A percentile compares a stretch with the other conserved stretches of the same genome.
phyloP scores from a whole-genome alignment of 2,888 invertebrate genomes.

The Dasypolia templi region DNA sequence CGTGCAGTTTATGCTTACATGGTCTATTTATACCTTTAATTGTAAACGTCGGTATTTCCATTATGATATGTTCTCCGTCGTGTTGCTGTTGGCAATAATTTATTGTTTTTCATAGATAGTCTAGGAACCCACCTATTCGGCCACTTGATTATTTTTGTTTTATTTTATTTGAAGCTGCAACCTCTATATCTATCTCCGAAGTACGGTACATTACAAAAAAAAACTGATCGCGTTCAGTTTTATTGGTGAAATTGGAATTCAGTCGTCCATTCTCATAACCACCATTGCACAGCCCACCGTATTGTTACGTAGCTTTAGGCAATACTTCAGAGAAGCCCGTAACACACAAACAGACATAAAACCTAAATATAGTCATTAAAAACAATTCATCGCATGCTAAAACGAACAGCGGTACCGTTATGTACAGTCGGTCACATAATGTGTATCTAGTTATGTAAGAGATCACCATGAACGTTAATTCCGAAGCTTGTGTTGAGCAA shows the following conservation, averaged over 20 bases:
- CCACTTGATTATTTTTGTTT: conserved; percentile 8
- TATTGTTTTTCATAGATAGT: conserved; percentile 20
- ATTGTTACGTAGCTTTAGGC: conserved; percentile 23
- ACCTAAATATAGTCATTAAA: conserved; percentile 63
- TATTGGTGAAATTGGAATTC: no score
- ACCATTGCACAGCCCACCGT: neutral
- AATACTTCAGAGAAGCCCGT: conserved; percentile 17
- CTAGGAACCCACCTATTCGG: neutral
- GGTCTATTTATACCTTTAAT: conserved; percentile 26
- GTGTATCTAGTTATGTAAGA: conserved; percentile 56
- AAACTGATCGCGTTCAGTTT: no score
- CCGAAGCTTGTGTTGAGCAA: conserved; percentile 73
- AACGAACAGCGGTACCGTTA: conserved; percentile 53
- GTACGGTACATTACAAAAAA: no score
- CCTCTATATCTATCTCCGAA: no score
- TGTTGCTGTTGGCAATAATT: conserved; percentile 29
- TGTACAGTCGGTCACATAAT: conserved; percentile 59
- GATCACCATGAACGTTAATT: conserved; percentile 62
- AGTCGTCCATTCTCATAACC: neutral
- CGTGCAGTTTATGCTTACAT: conserved; percentile 22
- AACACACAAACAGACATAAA: conserved; percentile 43
- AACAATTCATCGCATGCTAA: conserved; percentile 57
- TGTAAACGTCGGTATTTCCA: conserved; percentile 9
- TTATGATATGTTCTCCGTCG: conserved; percentile 19
- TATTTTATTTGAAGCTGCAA: conserved; percentile 15